phyloP scores from a whole-genome alignment of 1,140 invertebrate genomes.

The Drosophila virilis region DNA sequence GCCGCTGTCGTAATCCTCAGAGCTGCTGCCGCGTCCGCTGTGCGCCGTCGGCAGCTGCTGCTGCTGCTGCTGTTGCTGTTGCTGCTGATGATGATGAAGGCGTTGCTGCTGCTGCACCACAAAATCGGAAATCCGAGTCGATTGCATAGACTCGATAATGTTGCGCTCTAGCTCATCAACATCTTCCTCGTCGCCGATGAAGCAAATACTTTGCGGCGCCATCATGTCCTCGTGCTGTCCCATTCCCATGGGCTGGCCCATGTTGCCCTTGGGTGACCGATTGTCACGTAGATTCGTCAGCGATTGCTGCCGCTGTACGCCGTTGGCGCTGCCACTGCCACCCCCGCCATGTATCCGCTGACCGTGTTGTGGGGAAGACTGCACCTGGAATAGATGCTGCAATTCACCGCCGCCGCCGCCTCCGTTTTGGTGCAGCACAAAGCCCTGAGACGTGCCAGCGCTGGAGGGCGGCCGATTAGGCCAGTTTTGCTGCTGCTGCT shows the following conservation, averaged over 20 bases:
- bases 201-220: constrained; percentile 96
- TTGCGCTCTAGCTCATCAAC: constrained; percentile 82
- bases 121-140: constrained; percentile 77
- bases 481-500: constrained; percentile 67
- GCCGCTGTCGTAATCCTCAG: constrained; percentile 74
- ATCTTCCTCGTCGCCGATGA: constrained; percentile 89
- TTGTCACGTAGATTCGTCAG: constrained; percentile 78
- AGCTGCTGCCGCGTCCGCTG: constrained; percentile 72
- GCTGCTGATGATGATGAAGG: constrained; percentile 63
- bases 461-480: constrained; percentile 63
- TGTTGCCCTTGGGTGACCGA: constrained; percentile 70
- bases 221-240: constrained; percentile 76
- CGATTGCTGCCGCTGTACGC: constrained; percentile 82
- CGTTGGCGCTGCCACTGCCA: constrained; percentile 40
- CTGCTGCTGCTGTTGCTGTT: constrained; percentile 31
- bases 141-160: constrained; percentile 80
- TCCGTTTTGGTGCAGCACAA: constrained; percentile 81
- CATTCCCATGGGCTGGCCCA: constrained; percentile 87
- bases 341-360: constrained; percentile 48
- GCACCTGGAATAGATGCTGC: constrained; percentile 83
- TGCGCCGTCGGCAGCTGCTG: constrained; percentile 52
- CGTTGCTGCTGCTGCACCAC: constrained; percentile 69
- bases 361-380: constrained; percentile 73
- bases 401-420: constrained; percentile 71
- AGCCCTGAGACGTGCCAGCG: constrained; percentile 65